Evolutionary conservation across 2,888 invertebrate genomes (phyloP).

Genomic region (Stenchaetothrips biformis): DNA sequence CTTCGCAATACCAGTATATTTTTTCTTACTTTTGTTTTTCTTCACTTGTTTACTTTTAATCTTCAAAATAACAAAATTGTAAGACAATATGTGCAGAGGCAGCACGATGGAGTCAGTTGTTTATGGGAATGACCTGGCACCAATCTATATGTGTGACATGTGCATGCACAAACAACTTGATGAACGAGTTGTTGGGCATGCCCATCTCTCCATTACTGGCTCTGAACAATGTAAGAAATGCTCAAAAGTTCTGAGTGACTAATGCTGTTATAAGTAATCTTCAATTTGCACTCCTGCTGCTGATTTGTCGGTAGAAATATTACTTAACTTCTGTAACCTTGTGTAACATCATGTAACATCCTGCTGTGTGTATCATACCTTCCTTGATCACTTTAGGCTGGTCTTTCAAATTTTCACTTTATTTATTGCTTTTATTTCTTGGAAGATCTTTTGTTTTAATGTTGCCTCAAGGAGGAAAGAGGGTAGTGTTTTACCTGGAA

Average conservation of each 20-base stretch:
- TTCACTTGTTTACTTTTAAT: neutral
- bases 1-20: neutral
- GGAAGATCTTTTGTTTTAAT: constrained; percentile 11
- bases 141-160: neutral
- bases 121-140: neutral
- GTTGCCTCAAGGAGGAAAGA: neutral
- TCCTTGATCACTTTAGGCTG: constrained; percentile 15
- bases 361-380: constrained; percentile 17
- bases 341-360: constrained; percentile 22
- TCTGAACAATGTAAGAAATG: too few relatives aligned
- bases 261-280: too few relatives aligned
- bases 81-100: neutral
- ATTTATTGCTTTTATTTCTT: constrained; percentile 12
- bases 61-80: neutral
- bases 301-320: neutral
- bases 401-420: neutral
- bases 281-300: neutral
- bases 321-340: constrained; percentile 14
- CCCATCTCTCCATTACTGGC: neutral
- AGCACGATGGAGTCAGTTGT: neutral
- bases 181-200: neutral
- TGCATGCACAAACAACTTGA: neutral
- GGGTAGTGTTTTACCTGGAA: neutral
- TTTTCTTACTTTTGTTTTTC: neutral
- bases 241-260: too few relatives aligned